Evolutionary conservation across 2,888 invertebrate species (phyloP).

Genomic region (Orchesellides sinensis): DNA sequence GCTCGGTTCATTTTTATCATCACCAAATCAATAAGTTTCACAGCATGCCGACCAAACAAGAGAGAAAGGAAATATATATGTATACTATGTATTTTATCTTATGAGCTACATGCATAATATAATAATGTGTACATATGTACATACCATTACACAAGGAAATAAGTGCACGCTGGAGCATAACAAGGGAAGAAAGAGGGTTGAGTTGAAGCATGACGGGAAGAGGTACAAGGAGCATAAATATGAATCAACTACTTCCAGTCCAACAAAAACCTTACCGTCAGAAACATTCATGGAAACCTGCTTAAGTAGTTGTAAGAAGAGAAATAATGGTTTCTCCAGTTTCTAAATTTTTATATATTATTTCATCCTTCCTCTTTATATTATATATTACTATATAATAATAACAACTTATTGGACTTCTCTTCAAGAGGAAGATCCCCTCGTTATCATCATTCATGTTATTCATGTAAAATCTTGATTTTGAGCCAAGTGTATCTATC

Average conservation of each 20-base stretch:
- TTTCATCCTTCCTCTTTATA: not conserved
- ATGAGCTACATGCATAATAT: too few species aligned
- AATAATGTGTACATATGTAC: too few species aligned
- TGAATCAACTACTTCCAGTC: slow-evolving; percentile 47
- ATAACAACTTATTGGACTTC: slow-evolving; percentile 23
- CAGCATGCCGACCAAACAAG: slow-evolving; percentile 69
- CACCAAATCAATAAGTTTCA: slow-evolving; percentile 73
- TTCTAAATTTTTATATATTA: slow-evolving; percentile 32
- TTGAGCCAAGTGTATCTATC: slow-evolving; percentile 53
- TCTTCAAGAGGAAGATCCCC: slow-evolving; percentile 17
- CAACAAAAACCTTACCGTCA: slow-evolving; percentile 46
- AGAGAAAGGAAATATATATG: slow-evolving; percentile 5
- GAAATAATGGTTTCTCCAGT: slow-evolving; percentile 64
- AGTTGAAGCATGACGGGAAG: slow-evolving; percentile 14
- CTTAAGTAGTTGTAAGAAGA: slow-evolving; percentile 62
- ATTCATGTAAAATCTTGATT: slow-evolving; percentile 61
- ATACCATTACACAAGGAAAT: too few species aligned
- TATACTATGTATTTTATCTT: too few species aligned
- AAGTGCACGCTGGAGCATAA: not conserved
- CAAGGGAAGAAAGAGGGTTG: slow-evolving; percentile 18
- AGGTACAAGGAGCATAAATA: slow-evolving; percentile 38
- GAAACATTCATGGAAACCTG: slow-evolving; percentile 55
- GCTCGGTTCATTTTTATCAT: slow-evolving; percentile 73
- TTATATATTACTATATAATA: too few species aligned
- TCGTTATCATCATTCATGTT: slow-evolving; percentile 60